Evolutionary conservation across 2,797 vertebrate species (phyloP).

Genomic region (Lerista edwardsae): DNA sequence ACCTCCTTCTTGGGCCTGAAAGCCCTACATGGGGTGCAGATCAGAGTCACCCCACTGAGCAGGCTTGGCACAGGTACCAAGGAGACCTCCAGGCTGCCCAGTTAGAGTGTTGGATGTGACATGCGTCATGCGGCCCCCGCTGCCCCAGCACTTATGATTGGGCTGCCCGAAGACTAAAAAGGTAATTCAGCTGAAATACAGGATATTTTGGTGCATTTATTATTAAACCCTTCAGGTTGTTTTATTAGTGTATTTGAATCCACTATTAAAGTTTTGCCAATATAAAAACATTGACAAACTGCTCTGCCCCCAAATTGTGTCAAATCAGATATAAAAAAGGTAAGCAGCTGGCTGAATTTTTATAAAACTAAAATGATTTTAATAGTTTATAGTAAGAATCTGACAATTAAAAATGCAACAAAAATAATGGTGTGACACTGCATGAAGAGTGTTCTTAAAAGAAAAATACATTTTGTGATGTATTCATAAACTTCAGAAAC

Average conservation of each 20-base stretch:
- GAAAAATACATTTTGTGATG: not conserved
- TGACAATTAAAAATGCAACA: not conserved
- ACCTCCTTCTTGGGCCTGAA: too few species aligned
- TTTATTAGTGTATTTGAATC: not conserved
- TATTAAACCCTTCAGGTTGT: not conserved
- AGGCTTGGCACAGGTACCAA: too few species aligned
- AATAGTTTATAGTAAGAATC: constrained; percentile 16
- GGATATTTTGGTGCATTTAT: too few species aligned
- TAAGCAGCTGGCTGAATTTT: not conserved
- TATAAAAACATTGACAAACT: constrained; percentile 28
- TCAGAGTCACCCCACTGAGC: too few species aligned
- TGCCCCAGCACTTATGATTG: too few species aligned
- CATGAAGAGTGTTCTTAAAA: not conserved
- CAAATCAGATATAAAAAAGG: not conserved
- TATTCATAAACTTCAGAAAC: not conserved
- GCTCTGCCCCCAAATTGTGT: not conserved
- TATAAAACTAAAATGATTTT: not conserved
- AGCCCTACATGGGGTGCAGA: too few species aligned
- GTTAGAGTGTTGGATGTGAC: too few species aligned
- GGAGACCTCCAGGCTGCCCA: too few species aligned
- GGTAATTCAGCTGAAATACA: not conserved
- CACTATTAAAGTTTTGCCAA: not conserved
- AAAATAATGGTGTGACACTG: not conserved
- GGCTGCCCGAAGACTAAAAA: too few species aligned
- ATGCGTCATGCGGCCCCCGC: too few species aligned